Evolutionary conservation across 2,888 invertebrate genomes (phyloP).

Genomic region (Choreutis nemorana): DNA sequence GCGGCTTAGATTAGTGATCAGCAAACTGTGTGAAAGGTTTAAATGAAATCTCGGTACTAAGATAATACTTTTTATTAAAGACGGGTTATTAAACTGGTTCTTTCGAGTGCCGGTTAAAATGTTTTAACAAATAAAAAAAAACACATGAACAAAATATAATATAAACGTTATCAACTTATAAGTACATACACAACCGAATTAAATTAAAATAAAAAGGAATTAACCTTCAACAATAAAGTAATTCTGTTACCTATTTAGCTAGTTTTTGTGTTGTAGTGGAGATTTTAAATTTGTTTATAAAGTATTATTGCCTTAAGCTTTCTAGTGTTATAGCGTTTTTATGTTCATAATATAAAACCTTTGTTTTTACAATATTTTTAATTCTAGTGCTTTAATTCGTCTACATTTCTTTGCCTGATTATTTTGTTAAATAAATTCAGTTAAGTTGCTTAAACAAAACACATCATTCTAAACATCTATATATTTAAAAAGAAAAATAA

Average conservation of each 20-base stretch:
- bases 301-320: no score
- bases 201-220: conserved; percentile 36
- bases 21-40: conserved; percentile 12
- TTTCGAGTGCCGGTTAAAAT: conserved; percentile 59
- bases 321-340: conserved; percentile 35
- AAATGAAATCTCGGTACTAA: conserved; percentile 54
- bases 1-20: conserved; percentile 17
- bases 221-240: conserved; percentile 27
- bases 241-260: conserved; percentile 26
- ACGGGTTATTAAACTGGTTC: conserved; percentile 46
- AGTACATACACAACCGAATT: conserved; percentile 68
- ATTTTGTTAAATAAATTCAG: neutral
- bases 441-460: neutral
- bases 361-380: conserved; percentile 10
- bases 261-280: conserved; percentile 53
- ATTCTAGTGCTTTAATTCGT: no score
- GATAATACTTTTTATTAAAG: conserved; percentile 61
- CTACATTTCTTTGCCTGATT: no score
- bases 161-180: conserved; percentile 38
- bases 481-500: conserved; percentile 23
- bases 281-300: conserved; percentile 36
- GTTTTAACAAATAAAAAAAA: conserved; percentile 51
- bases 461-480: conserved; percentile 36
- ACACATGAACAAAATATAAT: conserved; percentile 37
- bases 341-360: conserved; percentile 12